Evolutionary conservation across 2,113 vertebrate species (phyloP), one percentile per base, ranked within the genome.

Genomic region (Taxidea taxus): DNA sequence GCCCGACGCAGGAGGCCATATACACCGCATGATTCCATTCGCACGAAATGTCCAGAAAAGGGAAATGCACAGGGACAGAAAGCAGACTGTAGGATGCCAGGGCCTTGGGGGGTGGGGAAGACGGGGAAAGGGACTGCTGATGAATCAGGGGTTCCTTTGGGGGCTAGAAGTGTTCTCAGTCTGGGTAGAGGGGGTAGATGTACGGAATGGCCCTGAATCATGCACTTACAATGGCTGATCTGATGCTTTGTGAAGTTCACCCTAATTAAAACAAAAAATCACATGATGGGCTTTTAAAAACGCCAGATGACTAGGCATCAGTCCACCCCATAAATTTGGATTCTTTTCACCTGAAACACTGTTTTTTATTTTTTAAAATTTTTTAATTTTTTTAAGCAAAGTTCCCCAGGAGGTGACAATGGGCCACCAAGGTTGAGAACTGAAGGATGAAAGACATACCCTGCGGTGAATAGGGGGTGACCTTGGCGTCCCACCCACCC

Each of bases 381-480:
- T 56, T 56, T 56, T 5, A 7, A 7, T 60, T 60, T 60, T 60
- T 60, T 27, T 25, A 23, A 58, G 9, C 27, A 64, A 10, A 95
- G 25, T 37, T 42, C 13, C 58, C 47, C 2, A 23, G 18, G 72
- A 47, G 3, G 21, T 44, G 86, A 37, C 3, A 66, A 49, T 20
- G 4, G 15, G 37, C 60, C 51, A 64, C 14, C 27, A 31, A 37
- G 34, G 56, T 1, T 60, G 60, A 62, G 42, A 95, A 66, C 3
- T 7, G 31, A 9, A 70, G 29, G 39, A 16, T 31, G 64, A 49
- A 85, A 29, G 44, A 70, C 34, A 39, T 29, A 8, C 9, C 3
- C 39, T 1, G 0, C 0, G 0, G 27, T 27, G 62, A 6, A 54
- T 20, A 51, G 58, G 1, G 0, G 0, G 1, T 10, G 42, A 20